Percentiles rank a stretch among this genome's conserved stretches.
phyloP scores from a whole-genome alignment of 2,797 vertebrate species.

The Crenuchus spilurus region DNA sequence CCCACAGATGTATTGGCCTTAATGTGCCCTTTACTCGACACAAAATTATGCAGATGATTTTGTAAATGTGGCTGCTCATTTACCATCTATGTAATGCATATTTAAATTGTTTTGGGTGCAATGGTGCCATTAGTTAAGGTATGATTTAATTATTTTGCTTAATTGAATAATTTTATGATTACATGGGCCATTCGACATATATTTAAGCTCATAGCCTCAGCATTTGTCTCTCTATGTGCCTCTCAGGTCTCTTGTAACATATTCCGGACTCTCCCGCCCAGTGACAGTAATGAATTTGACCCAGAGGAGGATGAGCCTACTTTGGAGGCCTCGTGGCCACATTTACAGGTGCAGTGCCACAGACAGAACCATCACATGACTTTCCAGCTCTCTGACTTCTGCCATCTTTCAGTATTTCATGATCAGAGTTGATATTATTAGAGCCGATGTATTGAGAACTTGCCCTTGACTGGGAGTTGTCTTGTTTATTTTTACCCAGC shows the following conservation, averaged over 20 bases:
- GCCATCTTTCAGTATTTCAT: background rate
- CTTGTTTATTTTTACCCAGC: slow-evolving; percentile 71
- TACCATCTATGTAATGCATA: too few relatives aligned
- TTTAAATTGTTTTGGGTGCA: too few relatives aligned
- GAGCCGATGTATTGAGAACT: background rate
- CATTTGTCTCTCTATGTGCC: slow-evolving; percentile 35
- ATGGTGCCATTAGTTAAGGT: too few relatives aligned
- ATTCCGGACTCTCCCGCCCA: slow-evolving; percentile 98
- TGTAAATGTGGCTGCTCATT: too few relatives aligned
- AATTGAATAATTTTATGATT: background rate
- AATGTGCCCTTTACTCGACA: too few relatives aligned
- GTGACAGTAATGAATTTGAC: slow-evolving; percentile 98
- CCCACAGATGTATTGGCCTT: too few relatives aligned
- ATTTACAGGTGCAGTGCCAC: slow-evolving; percentile 87
- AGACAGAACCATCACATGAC: too few relatives aligned
- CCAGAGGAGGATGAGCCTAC: slow-evolving; percentile 98
- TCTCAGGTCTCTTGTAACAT: slow-evolving; percentile 97
- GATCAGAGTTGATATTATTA: too few relatives aligned
- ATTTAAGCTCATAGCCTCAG: background rate
- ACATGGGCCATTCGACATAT: background rate
- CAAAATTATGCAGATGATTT: too few relatives aligned
- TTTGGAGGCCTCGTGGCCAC: slow-evolving; percentile 97
- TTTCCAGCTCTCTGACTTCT: background rate
- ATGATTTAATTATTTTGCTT: too few relatives aligned
- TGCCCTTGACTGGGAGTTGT: background rate